A percentile compares a stretch with the other conserved stretches of the same genome.
Evolutionary conservation across 2,888 invertebrate genomes (phyloP).

Genomic region (Torymus texanus): DNA sequence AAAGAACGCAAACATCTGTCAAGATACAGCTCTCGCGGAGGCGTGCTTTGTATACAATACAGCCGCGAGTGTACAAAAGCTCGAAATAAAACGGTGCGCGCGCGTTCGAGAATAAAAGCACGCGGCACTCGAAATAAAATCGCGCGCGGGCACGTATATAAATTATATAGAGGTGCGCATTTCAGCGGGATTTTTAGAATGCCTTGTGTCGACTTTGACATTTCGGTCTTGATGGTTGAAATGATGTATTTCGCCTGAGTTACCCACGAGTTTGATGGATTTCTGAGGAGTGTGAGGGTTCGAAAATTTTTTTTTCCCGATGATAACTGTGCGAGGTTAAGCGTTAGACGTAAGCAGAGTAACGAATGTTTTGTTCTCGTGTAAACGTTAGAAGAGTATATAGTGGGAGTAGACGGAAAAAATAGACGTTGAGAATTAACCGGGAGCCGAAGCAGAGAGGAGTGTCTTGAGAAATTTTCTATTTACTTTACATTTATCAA

Average conservation of each 20-base stretch:
- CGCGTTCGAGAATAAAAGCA: constrained; percentile 36
- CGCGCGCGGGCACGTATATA: constrained; percentile 23
- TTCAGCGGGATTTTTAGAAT: constrained; percentile 38
- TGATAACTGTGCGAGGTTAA: not conserved
- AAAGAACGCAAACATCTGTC: constrained; percentile 59
- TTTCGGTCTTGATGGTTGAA: not conserved
- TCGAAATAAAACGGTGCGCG: constrained; percentile 36
- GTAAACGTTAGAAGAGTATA: not conserved
- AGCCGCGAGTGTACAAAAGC: constrained; percentile 22
- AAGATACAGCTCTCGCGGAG: constrained; percentile 36
- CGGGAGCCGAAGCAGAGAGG: not conserved
- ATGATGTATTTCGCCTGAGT: constrained; percentile 27
- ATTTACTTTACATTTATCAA: constrained; percentile 44
- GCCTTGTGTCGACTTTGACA: constrained; percentile 41
- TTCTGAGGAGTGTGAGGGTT: too few relatives aligned
- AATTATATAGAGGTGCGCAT: constrained; percentile 18
- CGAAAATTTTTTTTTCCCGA: too few relatives aligned
- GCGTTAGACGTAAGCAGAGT: not conserved
- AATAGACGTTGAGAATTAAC: not conserved
- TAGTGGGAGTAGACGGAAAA: not conserved
- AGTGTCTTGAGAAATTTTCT: constrained; percentile 32
- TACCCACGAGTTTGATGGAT: not conserved
- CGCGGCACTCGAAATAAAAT: constrained; percentile 41
- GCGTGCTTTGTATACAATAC: constrained; percentile 54
- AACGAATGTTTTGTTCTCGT: not conserved